Percentiles rank a stretch among this genome's conserved stretches.
Conservation (phyloP, 2,888 invertebrate genomes). For the Drosophila paranaensis region DNA sequence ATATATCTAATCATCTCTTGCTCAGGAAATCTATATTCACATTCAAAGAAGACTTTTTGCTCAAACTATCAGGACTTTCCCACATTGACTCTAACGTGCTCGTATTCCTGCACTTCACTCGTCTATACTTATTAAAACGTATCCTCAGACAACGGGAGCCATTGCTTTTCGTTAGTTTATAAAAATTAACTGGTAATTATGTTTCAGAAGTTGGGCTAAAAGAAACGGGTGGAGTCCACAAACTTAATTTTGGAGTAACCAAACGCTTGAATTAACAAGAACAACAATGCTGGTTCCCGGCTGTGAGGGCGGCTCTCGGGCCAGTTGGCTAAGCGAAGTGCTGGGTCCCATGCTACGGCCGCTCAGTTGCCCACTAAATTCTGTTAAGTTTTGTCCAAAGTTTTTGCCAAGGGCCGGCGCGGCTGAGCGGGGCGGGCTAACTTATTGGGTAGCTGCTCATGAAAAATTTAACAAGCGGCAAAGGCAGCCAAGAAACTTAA, state of each 20-base stretch:
- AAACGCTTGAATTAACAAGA: slow-evolving; percentile 73
- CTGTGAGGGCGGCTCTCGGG: neutral
- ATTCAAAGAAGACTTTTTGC: neutral
- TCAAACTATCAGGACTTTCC: too few species aligned
- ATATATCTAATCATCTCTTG: too few species aligned
- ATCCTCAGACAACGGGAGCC: slow-evolving; percentile 4
- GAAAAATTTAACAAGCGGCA: slow-evolving; percentile 71
- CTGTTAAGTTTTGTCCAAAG: slow-evolving; percentile 72
- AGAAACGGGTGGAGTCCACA: slow-evolving; percentile 26
- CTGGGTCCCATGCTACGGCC: neutral
- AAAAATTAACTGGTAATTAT: slow-evolving; percentile 75
- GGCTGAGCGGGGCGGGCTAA: slow-evolving; percentile 1
- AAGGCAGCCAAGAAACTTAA: slow-evolving; percentile 69
- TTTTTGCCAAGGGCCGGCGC: slow-evolving; percentile 26
- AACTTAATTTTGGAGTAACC: slow-evolving; percentile 73
- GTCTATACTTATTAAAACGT: neutral
- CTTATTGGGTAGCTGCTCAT: slow-evolving; percentile 61
- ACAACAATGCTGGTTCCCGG: slow-evolving; percentile 54
- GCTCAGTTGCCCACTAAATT: slow-evolving; percentile 68
- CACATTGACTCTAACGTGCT: neutral
- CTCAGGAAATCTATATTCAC: too few species aligned
- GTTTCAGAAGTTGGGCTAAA: slow-evolving; percentile 37
- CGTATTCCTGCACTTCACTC: neutral
- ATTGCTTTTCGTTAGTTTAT: slow-evolving; percentile 33
- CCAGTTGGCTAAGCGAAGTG: slow-evolving; percentile 43